Evolutionary conservation across 2,888 invertebrate species (phyloP).

Genomic region (Xestia c-nigrum): DNA sequence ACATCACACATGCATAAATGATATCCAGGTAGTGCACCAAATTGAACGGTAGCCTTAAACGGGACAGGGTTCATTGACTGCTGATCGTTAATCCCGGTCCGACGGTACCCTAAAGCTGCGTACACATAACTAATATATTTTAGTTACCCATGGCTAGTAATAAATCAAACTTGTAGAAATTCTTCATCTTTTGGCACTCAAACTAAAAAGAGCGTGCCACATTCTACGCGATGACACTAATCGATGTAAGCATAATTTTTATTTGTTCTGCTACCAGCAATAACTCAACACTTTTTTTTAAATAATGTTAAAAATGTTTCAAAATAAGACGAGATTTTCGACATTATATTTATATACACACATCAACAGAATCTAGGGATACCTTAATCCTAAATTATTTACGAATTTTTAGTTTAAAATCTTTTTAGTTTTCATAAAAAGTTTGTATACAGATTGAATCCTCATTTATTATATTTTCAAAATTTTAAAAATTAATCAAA

Average conservation of each 20-base stretch:
- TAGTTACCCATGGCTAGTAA: conserved; percentile 16
- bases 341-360: too few species aligned
- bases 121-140: conserved; percentile 43
- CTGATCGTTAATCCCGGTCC: conserved; percentile 62
- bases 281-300: conserved; percentile 18
- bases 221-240: conserved; percentile 47
- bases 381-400: too few species aligned
- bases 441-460: too few species aligned
- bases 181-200: conserved; percentile 37
- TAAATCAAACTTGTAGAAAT: conserved; percentile 32
- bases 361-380: too few species aligned
- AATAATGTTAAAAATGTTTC: neutral
- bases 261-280: conserved; percentile 32
- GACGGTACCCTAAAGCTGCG: conserved; percentile 53
- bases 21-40: conserved; percentile 58
- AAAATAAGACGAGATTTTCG: neutral
- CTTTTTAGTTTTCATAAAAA: too few species aligned
- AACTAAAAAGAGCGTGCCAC: conserved; percentile 32
- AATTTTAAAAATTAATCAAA: too few species aligned
- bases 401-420: too few species aligned
- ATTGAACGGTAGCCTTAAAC: conserved; percentile 68
- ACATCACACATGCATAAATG: conserved; percentile 38
- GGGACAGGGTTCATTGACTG: conserved; percentile 71
- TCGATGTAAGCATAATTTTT: conserved; percentile 39
- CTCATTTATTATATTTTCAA: too few species aligned